Conservation (phyloP, 30 jellyfish, hydroid and myxozoan genomes). For the Catostylus mosaicus region DNA sequence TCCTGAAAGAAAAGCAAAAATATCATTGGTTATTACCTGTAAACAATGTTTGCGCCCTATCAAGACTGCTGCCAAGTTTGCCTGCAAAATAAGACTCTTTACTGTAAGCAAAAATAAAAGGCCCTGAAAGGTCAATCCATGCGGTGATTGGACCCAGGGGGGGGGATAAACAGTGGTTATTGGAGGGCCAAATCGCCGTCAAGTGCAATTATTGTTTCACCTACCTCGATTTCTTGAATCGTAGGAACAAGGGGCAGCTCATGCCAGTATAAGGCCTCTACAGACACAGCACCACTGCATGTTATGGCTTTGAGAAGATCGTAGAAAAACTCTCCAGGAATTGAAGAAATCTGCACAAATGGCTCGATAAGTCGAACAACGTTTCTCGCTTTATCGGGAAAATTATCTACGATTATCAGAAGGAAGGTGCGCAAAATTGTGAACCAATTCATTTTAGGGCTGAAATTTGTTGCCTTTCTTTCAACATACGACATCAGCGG, state of each 20-base stretch:
- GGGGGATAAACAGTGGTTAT: no score
- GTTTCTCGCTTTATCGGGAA: slow-evolving; percentile 31
- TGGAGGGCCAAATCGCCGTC: no score
- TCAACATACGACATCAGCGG: background rate
- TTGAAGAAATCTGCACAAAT: background rate
- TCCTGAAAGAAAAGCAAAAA: background rate
- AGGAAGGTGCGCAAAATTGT: background rate
- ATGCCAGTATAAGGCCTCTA: slow-evolving; percentile 26
- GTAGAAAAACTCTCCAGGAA: background rate
- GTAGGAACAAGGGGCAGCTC: slow-evolving; percentile 20
- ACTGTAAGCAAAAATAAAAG: no score
- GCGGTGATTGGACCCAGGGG: no score
- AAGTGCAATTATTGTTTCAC: no score
- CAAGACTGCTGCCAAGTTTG: no score
- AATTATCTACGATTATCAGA: background rate
- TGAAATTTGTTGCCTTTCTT: background rate
- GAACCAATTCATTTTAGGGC: background rate
- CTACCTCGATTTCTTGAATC: background rate
- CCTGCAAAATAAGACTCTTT: no score
- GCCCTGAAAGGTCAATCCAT: no score
- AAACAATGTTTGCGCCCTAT: no score
- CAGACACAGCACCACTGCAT: background rate
- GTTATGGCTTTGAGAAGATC: slow-evolving; percentile 9
- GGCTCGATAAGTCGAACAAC: slow-evolving; percentile 25
- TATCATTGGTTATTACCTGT: no score